Conservation (phyloP, 2,797 vertebrate genomes). For the Tragelaphus oryx region DNA sequence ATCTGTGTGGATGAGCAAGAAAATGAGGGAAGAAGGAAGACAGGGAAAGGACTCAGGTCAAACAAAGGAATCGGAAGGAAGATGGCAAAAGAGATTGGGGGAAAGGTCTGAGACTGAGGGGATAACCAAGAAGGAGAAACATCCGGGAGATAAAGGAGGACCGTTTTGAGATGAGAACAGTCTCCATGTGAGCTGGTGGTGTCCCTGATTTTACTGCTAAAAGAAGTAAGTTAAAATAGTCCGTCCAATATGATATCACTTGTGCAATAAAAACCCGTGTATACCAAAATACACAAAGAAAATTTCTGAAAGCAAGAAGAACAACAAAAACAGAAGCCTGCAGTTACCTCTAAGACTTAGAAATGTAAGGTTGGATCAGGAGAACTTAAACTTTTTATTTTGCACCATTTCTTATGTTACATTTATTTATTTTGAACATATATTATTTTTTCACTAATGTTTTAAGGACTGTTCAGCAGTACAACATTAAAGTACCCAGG, state of each 20-base stretch:
- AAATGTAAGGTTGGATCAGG: not conserved
- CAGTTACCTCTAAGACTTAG: not conserved
- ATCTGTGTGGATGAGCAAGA: not conserved
- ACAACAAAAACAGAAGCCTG: not conserved
- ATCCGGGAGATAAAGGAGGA: not conserved
- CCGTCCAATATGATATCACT: not conserved
- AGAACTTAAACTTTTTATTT: not conserved
- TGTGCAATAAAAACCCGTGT: not conserved
- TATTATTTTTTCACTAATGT: slow-evolving; percentile 13
- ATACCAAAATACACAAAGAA: not conserved
- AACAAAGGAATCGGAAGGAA: not conserved
- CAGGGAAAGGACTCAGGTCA: not conserved
- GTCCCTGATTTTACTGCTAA: not conserved
- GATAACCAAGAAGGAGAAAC: not conserved
- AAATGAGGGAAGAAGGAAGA: not conserved
- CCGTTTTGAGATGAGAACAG: not conserved
- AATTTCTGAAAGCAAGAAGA: not conserved
- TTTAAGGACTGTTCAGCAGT: not conserved
- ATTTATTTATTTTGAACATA: not conserved
- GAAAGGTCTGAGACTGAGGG: not conserved
- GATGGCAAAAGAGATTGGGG: not conserved
- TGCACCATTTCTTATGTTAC: not conserved
- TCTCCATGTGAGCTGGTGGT: not conserved
- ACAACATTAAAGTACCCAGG: not conserved
- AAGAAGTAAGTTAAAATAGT: not conserved